A percentile compares a stretch with the other conserved stretches of the same genome.
phyloP scores from a whole-genome alignment of 2,888 invertebrate genomes.

The Allophyes oxyacanthae region DNA sequence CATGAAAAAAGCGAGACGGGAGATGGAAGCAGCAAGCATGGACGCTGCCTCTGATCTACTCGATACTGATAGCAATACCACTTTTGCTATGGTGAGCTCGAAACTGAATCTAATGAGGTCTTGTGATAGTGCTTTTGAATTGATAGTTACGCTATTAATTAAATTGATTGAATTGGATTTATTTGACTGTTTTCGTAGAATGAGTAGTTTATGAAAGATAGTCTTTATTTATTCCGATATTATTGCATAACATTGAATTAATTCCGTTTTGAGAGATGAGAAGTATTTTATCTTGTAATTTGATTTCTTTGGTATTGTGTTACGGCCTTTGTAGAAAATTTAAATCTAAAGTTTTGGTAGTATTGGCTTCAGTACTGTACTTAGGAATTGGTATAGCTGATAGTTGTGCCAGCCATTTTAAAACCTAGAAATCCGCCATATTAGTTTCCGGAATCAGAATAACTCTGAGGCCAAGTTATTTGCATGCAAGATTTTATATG shows the following conservation, averaged over 20 bases:
- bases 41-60: conserved; percentile 96
- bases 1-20: conserved; percentile 96
- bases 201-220: conserved; percentile 2
- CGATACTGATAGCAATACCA: conserved; percentile 96
- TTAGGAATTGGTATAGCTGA: no score
- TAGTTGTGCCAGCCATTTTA: no score
- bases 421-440: no score
- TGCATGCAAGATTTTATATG: no score
- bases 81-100: conserved; percentile 96
- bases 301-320: no score
- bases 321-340: no score
- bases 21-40: conserved; percentile 96
- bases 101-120: conserved; percentile 37
- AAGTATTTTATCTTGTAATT: no score
- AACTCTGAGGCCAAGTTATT: no score
- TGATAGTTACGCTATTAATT: conserved; percentile 36
- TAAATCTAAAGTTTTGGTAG: no score
- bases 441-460: no score
- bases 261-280: conserved; percentile 19
- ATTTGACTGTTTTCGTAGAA: neutral
- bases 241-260: conserved; percentile 30
- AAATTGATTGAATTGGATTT: conserved; percentile 23
- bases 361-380: no score
- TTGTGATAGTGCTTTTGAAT: conserved; percentile 34
- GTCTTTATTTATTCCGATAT: conserved; percentile 15